These are phyloP conservation scores for Florisuga fusca DNA, from an alignment of 2,797 vertebrate species.

Conservation along the genomic window DNA sequence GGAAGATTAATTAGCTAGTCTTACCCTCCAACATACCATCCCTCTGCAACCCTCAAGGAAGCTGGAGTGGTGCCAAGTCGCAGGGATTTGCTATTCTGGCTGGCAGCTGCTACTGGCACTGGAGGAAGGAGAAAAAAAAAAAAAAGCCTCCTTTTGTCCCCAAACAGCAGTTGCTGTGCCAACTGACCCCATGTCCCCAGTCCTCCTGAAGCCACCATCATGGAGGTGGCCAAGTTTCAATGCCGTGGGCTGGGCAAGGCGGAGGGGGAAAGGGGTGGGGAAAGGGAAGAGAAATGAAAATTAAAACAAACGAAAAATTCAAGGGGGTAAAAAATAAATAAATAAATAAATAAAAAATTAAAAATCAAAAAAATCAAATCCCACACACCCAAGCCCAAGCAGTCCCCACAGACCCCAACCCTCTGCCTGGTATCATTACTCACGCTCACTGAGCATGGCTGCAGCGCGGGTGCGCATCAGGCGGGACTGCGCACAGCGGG, in stretches of 20 bases:
- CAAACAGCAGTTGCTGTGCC: constrained; percentile 59
- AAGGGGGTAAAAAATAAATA: background rate
- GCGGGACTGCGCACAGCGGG: background rate
- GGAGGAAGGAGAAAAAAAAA: background rate
- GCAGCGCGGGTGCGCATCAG: constrained; percentile 67
- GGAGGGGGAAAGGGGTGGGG: background rate
- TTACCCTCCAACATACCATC: constrained; percentile 73
- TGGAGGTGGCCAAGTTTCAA: constrained; percentile 64
- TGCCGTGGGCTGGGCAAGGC: background rate
- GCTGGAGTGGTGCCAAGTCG: constrained; percentile 64
- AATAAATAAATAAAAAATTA: background rate
- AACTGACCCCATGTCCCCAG: background rate
- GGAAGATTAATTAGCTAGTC: constrained; percentile 76
- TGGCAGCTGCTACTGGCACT: constrained; percentile 66
- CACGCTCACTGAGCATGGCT: constrained; percentile 79
- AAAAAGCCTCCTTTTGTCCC: constrained; percentile 48
- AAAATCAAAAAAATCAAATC: background rate
- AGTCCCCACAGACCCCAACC: background rate
- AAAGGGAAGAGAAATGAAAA: background rate
- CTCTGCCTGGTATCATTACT: constrained; percentile 80
- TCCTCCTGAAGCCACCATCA: constrained; percentile 61
- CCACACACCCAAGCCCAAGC: rapidly evolving
- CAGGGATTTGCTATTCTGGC: constrained; percentile 62
- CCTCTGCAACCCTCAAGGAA: constrained; percentile 65
- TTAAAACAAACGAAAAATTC: background rate